Base-by-base conservation (phyloP, 2,888 invertebrate genomes). In the Agrypnus murinus region DNA sequence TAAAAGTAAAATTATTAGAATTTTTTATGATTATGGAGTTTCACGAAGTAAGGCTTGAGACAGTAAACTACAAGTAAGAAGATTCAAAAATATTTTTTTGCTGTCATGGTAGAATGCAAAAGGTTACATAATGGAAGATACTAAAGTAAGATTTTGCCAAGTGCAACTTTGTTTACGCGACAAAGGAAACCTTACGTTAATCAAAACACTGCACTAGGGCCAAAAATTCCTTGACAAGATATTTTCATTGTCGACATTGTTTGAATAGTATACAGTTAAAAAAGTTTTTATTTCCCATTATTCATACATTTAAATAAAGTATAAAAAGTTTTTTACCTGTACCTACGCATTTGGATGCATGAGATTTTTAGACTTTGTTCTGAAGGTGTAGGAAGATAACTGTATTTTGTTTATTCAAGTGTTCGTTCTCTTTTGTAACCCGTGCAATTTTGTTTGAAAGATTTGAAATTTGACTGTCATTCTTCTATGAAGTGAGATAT, bases 131-230 rank as follows among this genome's bases (percentile, higher is more conserved):
- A 6, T 9, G 1, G 10, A 32, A 9, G 32, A 32, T 53, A n/a
- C n/a, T n/a, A n/a, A 25, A 55, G 17, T 55, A 38, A 38, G 17
- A 36, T 55, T 25, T 36, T 55, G 55, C 55, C 55, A 55, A 55
- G 36, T 31, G 36, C 36, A 36, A 55, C 17, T 55, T 40, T 34
- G 34, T 36, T 55, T 36, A n/a, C 17, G 55, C 15, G 17, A 7
- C 19, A 50, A 25, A 25, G 25, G 25, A 25, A 25, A n/a, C 36
- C 36, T 36, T 12, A n/a, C 40, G 2, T n/a, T 36, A 55, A 36
- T 55, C 55, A 55, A 55, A 55, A 55, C 55, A 55, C 8, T 9
- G 14, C 36, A 12, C 8, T 9, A 1, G 12, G 36, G 36, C 55
- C 36, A 55, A 55, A 36, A 55, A 10, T 36, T 10, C 17, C 4